Evolutionary conservation across 2,113 vertebrate genomes (phyloP).

Genomic region (Brevimyrus niger): DNA sequence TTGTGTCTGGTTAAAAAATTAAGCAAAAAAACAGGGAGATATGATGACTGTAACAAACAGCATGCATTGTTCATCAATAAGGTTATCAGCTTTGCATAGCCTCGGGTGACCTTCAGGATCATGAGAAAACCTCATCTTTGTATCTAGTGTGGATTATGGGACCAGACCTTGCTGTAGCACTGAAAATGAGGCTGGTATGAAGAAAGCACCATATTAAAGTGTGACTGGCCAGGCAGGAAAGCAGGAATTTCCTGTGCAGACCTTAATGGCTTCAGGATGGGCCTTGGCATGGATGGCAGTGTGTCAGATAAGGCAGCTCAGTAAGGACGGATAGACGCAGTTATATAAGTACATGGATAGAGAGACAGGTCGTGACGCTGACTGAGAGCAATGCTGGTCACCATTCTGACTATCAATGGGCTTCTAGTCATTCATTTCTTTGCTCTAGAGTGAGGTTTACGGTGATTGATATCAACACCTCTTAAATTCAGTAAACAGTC

Average conservation of each 20-base stretch:
- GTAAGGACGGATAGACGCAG: slow-evolving; percentile 21
- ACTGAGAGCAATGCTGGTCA: background rate
- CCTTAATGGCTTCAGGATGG: slow-evolving; percentile 27
- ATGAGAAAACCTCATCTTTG: background rate
- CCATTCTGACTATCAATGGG: background rate
- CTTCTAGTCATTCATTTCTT: background rate
- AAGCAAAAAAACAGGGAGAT: background rate
- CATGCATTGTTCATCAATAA: background rate
- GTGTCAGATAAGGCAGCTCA: slow-evolving; percentile 27
- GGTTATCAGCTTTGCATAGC: background rate
- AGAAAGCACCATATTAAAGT: background rate
- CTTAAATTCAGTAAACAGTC: background rate
- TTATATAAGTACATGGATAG: background rate
- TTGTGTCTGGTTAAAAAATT: background rate
- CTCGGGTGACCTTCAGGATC: background rate
- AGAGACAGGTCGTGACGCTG: background rate
- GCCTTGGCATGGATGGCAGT: slow-evolving; percentile 21
- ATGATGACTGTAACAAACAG: background rate
- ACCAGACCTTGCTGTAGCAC: slow-evolving; percentile 14
- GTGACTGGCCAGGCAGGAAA: slow-evolving; percentile 22
- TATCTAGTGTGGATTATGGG: background rate
- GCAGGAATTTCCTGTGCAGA: slow-evolving; percentile 24
- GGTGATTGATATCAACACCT: background rate
- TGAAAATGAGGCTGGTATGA: slow-evolving; percentile 39
- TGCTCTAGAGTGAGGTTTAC: background rate